Percentiles rank a stretch among this genome's conserved stretches.
Conservation (phyloP, 2,888 invertebrate species). For the Drosophila helvetica region DNA sequence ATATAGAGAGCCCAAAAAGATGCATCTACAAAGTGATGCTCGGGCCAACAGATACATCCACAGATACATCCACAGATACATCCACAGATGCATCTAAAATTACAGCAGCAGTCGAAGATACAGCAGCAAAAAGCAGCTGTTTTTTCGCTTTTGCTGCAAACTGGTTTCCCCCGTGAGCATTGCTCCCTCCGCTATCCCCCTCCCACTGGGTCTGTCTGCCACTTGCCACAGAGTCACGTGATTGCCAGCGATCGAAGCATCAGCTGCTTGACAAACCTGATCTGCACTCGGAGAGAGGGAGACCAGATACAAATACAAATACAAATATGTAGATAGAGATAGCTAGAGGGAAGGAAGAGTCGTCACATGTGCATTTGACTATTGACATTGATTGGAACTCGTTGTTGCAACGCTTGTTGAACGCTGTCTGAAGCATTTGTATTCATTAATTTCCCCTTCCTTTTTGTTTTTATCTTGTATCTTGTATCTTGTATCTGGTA, state of each 20-base stretch:
- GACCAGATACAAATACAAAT: conserved; percentile 1
- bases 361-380: conserved; percentile 48
- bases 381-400: conserved; percentile 70
- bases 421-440: neutral
- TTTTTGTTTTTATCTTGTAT: neutral
- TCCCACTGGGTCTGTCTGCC: neutral
- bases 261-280: conserved; percentile 52
- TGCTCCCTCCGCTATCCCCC: too few relatives aligned
- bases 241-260: conserved; percentile 39
- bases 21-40: neutral
- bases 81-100: too few relatives aligned
- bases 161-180: conserved; percentile 43
- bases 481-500: neutral
- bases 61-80: too few relatives aligned
- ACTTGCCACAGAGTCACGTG: conserved; percentile 72
- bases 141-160: conserved; percentile 39
- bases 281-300: neutral
- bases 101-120: too few relatives aligned
- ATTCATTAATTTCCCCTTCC: neutral
- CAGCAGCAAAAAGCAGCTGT: conserved; percentile 34
- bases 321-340: neutral
- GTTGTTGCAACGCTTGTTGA: conserved; percentile 16
- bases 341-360: neutral
- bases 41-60: neutral
- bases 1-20: too few relatives aligned